Evolutionary conservation across 2,888 invertebrate species (phyloP).

Genomic region (Gandaritis pyraliata): DNA sequence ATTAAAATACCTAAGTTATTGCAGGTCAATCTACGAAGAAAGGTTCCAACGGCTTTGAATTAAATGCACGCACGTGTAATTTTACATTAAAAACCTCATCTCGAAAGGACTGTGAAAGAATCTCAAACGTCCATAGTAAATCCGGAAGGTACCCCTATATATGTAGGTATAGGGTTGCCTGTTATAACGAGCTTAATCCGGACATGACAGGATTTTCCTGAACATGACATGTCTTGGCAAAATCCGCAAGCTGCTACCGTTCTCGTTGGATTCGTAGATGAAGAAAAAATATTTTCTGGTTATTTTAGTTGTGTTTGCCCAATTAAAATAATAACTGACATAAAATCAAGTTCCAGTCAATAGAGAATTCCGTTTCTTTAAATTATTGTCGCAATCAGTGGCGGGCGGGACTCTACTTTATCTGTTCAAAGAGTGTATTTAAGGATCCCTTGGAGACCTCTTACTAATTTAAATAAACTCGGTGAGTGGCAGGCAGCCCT

Average conservation of each 20-base stretch:
- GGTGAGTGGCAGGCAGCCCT: constrained; percentile 22
- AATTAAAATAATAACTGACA: no score
- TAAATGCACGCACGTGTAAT: constrained; percentile 34
- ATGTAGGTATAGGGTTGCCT: constrained; percentile 18
- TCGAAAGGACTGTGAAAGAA: constrained; percentile 33
- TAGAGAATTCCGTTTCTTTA: no score
- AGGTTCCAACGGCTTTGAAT: constrained; percentile 16
- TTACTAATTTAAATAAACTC: not conserved
- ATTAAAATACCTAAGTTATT: not conserved
- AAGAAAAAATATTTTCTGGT: no score
- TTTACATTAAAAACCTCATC: constrained; percentile 37
- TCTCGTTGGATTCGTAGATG: not conserved
- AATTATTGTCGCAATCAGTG: no score
- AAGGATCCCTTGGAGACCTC: no score
- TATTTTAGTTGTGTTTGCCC: no score
- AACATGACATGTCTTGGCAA: not conserved
- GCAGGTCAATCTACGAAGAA: constrained; percentile 8
- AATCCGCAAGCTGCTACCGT: not conserved
- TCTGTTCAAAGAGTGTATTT: no score
- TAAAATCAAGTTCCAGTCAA: no score
- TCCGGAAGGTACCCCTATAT: constrained; percentile 3
- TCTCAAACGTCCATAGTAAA: constrained; percentile 43
- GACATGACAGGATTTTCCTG: constrained; percentile 12
- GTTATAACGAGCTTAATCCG: constrained; percentile 15
- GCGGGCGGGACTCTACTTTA: no score